Evolutionary conservation across 2,888 invertebrate species (phyloP), one percentile per base, ranked within the genome.

Genomic region (Cerceris rybyensis): DNA sequence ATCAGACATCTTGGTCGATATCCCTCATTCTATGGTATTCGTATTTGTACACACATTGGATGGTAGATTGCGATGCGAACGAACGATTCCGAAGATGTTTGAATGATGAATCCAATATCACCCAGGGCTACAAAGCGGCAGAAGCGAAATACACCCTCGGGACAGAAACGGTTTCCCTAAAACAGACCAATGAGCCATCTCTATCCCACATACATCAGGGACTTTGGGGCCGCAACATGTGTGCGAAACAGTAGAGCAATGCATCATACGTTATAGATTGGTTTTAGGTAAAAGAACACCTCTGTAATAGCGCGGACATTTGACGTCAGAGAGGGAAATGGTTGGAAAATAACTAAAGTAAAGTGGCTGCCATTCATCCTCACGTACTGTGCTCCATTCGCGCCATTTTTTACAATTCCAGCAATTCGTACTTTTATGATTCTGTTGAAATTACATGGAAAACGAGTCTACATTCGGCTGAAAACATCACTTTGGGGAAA

Each of bases 91-190:
- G 75, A 86, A 87, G 84, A 86, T 81, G 82, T 85, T 83, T 83
- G 88, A 85, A 87, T 84, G 85, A 88, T 87, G 88, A 88, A 87
- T 87, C 85, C 80, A 83, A 86, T 85, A 85, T 87, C 77, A 82
- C 65, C 64, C 75, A 61, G 76, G 71, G 84, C 70, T 75, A 73
- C 80, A 64, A 75, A 78, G 80, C 78, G 75, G 78, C 78, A 70
- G 71, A 76, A 81, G 83, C 80, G 81, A 88, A 88, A 84, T 81
- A 83, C 83, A 81, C 88, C 88, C 88, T 60, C 60, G 88, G 88
- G 88, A 87, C 78, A 72, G 78, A 72, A 79, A 83, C 64, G 75
- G 83, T 87, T 88, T 86, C 84, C 84, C 87, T 81, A 84, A 88
- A 88, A 87, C 76, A 82, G 87, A 84, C 83, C 88, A 86, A 87